Conservation (phyloP, 1,140 invertebrate genomes). For the Pseudomyrmex cubaensis region DNA sequence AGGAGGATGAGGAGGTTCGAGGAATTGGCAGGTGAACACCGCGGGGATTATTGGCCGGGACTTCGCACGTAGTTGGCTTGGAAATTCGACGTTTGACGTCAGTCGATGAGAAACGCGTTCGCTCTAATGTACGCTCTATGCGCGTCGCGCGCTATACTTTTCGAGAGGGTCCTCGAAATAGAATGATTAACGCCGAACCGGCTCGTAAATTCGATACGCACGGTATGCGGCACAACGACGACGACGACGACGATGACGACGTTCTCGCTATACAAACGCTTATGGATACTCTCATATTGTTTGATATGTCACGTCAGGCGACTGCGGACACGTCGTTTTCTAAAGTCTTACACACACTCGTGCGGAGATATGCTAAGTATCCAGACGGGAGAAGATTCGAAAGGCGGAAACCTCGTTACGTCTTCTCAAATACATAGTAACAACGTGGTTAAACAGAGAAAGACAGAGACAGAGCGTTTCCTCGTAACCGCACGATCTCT, state of each 20-base stretch:
- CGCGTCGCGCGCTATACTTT: slow-evolving; percentile 40
- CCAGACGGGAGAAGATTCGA: slow-evolving; percentile 22
- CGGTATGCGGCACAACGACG: slow-evolving; percentile 11
- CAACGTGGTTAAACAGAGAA: slow-evolving; percentile 29
- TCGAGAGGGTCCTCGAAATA: slow-evolving; percentile 64
- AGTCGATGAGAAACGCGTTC: slow-evolving; percentile 53
- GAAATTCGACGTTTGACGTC: slow-evolving; percentile 73
- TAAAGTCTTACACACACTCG: not conserved
- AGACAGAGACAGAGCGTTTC: not conserved
- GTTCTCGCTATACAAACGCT: slow-evolving; percentile 1
- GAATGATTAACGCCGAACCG: slow-evolving; percentile 70
- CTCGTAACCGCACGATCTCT: not conserved
- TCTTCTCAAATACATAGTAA: not conserved
- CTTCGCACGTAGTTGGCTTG: slow-evolving; percentile 64
- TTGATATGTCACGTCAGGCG: not conserved
- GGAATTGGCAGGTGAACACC: slow-evolving; percentile 47
- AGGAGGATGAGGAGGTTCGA: not conserved
- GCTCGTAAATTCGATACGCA: slow-evolving; percentile 58
- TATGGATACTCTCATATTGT: not conserved
- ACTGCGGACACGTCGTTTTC: not conserved
- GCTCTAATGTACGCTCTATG: slow-evolving; percentile 32
- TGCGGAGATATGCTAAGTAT: slow-evolving; percentile 31
- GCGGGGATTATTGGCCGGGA: slow-evolving; percentile 65
- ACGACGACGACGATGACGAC: not conserved
- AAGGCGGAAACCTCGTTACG: slow-evolving; percentile 21